Percentiles rank a stretch among this genome's conserved stretches.
phyloP scores from a whole-genome alignment of 2,888 invertebrate genomes.

The Drosophila rubida region DNA sequence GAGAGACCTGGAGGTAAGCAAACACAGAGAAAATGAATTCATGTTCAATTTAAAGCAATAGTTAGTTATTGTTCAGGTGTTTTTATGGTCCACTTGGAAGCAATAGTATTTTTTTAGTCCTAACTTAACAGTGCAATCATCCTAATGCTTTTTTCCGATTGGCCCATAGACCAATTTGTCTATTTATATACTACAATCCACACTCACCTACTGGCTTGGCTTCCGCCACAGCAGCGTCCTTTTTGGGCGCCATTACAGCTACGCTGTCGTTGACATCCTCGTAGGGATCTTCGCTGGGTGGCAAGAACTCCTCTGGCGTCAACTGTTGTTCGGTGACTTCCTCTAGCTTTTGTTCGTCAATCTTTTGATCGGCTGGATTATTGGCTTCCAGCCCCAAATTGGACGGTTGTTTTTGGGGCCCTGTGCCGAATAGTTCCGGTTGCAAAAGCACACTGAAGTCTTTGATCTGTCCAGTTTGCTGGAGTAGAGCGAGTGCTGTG shows the following conservation, averaged over 20 bases:
- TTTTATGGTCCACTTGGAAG: no score
- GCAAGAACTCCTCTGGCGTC: conserved; percentile 81
- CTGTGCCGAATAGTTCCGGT: conserved; percentile 73
- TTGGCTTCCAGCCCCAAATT: conserved; percentile 65
- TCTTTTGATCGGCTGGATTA: conserved; percentile 66
- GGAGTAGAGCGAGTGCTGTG: conserved; percentile 86
- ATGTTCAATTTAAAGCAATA: no score
- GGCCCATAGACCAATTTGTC: no score
- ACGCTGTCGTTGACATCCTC: conserved; percentile 84
- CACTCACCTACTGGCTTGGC: conserved; percentile 90
- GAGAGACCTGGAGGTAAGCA: conserved; percentile 86
- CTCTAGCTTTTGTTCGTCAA: conserved; percentile 71
- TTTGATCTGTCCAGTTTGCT: conserved; percentile 86
- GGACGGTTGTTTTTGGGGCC: conserved; percentile 62
- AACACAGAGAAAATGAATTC: neutral
- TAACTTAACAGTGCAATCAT: no score
- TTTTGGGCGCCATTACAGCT: conserved; percentile 86
- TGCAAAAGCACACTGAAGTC: conserved; percentile 86
- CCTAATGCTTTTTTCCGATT: no score
- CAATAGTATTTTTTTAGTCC: no score
- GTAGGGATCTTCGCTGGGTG: conserved; percentile 79
- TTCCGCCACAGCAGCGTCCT: conserved; percentile 89
- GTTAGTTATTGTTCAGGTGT: no score
- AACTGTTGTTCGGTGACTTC: conserved; percentile 79
- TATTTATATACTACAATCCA: no score